phyloP scores from a whole-genome alignment of 1,140 invertebrate genomes.

The Panagrolaimus sp. region DNA sequence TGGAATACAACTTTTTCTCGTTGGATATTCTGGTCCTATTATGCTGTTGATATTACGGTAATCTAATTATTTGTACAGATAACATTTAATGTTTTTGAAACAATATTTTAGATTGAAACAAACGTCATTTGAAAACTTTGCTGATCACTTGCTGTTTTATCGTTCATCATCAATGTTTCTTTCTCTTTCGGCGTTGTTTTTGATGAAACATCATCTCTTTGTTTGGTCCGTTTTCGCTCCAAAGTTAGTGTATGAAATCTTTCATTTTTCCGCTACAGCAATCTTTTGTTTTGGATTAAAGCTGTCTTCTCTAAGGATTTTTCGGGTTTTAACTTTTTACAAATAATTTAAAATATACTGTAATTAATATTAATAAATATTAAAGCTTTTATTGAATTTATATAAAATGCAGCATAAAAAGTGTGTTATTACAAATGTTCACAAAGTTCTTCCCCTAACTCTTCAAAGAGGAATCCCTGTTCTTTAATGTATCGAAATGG shows the following conservation, averaged over 20 bases:
- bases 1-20: constrained; percentile 46
- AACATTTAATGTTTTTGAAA: neutral
- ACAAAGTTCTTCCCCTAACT: neutral
- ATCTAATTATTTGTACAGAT: neutral
- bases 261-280: neutral
- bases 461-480: constrained; percentile 11
- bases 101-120: neutral
- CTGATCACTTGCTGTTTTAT: no score
- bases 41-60: constrained; percentile 24
- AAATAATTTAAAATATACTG: no score
- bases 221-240: constrained; percentile 62
- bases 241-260: constrained; percentile 37
- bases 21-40: constrained; percentile 56
- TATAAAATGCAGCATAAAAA: no score
- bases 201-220: constrained; percentile 60
- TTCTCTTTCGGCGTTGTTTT: neutral
- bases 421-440: neutral
- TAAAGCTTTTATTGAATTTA: no score
- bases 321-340: no score
- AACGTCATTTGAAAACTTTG: no score
- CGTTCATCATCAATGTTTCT: neutral
- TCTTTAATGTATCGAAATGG: constrained; percentile 8
- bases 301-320: neutral
- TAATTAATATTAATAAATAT: no score
- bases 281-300: neutral